Evolutionary conservation across 2,797 vertebrate species (phyloP), one percentile per base, ranked within the genome.

Genomic region (Melanogrammus aeglefinus): DNA sequence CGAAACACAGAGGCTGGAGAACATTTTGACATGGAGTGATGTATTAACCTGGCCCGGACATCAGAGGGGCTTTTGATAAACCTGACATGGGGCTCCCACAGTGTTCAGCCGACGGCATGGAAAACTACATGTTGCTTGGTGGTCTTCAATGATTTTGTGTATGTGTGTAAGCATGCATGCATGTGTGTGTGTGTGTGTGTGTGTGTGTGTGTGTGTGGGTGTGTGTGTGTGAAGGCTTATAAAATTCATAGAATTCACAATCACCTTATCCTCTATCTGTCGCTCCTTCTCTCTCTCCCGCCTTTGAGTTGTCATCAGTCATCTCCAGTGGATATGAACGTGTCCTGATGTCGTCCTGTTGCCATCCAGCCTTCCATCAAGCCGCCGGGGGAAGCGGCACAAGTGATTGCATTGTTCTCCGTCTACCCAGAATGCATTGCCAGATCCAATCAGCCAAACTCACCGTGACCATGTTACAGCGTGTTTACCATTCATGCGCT

Each of bases 301-400:
- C 10, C 63, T 27, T 69, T 27, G 9, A 24, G 27, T 69, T 69
- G 63, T 27, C 63, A 9, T 24, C 9, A 18, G 24, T 69, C 63
- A 69, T 69, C 10, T 69, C 63, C 63, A 69, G 63, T 27, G 63
- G 63, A 69, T 69, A 69, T 69, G 63, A 69, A 69, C 29, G 63
- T 69, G n/a, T 69, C 24, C 24, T 66, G 24, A 66, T 9, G n/a
- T 12, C 24, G 10, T 24, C 27, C 63, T 27, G 63, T 69, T 27
- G 4, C 24, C 63, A 10, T 69, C n/a, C 8, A 69, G 63, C 24
- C 63, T 69, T 69, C 57, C 21, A n/a, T 63, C 57, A 63, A 21
- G 12, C 63, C 0, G 63, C 63, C 57, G 24, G 57, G 24, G 63
- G 63, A 69, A 69, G 63, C 63, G 27, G 24, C 24, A 27, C 9